Conservation (phyloP, 2,888 invertebrate genomes). For the Parnassius smintheus region DNA sequence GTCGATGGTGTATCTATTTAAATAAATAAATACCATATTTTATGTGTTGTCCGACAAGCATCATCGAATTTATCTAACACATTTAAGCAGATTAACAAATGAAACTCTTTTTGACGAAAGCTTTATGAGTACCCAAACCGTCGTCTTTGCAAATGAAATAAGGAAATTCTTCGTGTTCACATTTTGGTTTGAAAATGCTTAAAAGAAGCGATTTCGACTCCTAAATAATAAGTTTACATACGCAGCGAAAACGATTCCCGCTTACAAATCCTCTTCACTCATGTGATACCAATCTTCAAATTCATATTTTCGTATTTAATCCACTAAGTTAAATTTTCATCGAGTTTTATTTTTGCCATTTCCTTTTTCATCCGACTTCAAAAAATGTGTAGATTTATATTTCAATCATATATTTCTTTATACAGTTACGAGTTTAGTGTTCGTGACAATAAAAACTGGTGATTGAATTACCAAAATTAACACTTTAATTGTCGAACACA, state of each 20-base stretch:
- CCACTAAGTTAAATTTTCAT: slow-evolving; percentile 5
- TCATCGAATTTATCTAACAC: not conserved
- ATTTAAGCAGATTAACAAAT: slow-evolving; percentile 17
- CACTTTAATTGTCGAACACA: too few relatives aligned
- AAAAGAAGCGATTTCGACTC: slow-evolving; percentile 23
- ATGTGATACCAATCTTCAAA: slow-evolving; percentile 14
- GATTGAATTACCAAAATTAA: too few relatives aligned
- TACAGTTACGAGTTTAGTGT: too few relatives aligned
- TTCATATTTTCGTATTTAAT: slow-evolving; percentile 16
- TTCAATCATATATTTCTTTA: too few relatives aligned
- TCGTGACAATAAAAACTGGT: too few relatives aligned
- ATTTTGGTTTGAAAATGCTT: slow-evolving; percentile 14
- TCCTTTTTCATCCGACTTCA: not conserved
- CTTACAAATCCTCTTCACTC: slow-evolving; percentile 14
- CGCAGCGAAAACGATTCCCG: slow-evolving; percentile 19
- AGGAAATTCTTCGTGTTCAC: slow-evolving; percentile 18
- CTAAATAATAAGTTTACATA: slow-evolving; percentile 24
- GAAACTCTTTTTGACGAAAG: slow-evolving; percentile 14
- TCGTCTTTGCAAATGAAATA: slow-evolving; percentile 18
- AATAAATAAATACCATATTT: too few relatives aligned
- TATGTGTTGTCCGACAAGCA: too few relatives aligned
- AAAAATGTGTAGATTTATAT: not conserved
- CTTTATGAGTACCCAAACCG: slow-evolving; percentile 10
- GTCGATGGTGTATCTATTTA: too few relatives aligned
- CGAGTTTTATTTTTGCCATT: not conserved